A percentile compares a stretch with the other conserved stretches of the same genome.
phyloP scores from a whole-genome alignment of 2,888 invertebrate genomes.

The Parthenolecanium corni region DNA sequence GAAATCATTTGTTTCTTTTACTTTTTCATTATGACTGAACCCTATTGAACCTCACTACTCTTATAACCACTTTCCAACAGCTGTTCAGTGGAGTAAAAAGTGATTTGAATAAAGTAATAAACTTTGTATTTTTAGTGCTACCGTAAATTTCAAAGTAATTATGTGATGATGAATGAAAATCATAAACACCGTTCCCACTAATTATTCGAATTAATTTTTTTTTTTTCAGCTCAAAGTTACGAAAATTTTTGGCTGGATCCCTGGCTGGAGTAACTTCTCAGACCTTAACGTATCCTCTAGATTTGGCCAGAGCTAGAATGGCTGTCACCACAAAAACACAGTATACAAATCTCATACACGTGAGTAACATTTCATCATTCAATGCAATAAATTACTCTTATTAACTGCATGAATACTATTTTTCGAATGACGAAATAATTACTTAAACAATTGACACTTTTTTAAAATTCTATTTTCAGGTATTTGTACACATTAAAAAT shows the following conservation, averaged over 20 bases:
- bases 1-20: no score
- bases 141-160: no score
- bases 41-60: no score
- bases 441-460: no score
- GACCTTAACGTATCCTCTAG: slow-evolving; percentile 87
- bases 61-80: no score
- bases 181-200: no score
- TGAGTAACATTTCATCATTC: slow-evolving; percentile 34
- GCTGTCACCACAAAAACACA: slow-evolving; percentile 77
- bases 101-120: no score
- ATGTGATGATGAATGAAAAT: no score
- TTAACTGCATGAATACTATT: neutral
- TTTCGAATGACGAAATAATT: neutral
- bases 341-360: slow-evolving; percentile 51
- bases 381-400: neutral
- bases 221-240: slow-evolving; percentile 47
- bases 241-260: slow-evolving; percentile 83
- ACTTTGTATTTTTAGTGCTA: no score
- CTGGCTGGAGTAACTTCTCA: slow-evolving; percentile 93
- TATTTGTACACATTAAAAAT: slow-evolving; percentile 57
- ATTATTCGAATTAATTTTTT: no score
- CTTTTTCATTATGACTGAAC: no score
- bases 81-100: no score
- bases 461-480: slow-evolving; percentile 40
- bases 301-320: slow-evolving; percentile 92